These are phyloP conservation scores for Meloe dianella DNA, from an alignment of 2,888 invertebrate genomes.

Conservation along the genomic window DNA sequence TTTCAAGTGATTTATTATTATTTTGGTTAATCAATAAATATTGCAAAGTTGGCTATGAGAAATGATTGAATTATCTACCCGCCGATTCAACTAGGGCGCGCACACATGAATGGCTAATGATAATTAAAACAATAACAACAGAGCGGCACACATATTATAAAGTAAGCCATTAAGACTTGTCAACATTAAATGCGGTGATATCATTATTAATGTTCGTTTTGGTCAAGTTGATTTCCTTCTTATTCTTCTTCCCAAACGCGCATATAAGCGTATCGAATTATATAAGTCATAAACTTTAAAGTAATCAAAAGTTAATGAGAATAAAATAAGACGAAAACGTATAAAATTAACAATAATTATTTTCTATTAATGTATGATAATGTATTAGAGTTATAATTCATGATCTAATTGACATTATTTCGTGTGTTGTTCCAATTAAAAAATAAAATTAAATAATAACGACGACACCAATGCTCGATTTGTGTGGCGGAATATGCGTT, in stretches of 20 bases:
- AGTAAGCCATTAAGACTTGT: not conserved
- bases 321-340: not conserved
- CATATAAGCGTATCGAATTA: not conserved
- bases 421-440: not conserved
- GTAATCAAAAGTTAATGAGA: constrained; percentile 1
- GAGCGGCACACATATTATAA: not conserved
- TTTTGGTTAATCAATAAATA: too few relatives aligned
- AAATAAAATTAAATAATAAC: not conserved
- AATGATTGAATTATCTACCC: not conserved
- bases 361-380: not conserved
- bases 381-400: not conserved
- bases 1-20: not conserved
- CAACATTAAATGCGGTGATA: not conserved
- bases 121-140: not conserved
- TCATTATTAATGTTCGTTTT: not conserved
- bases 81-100: not conserved
- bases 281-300: not conserved
- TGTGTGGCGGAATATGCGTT: not conserved
- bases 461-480: not conserved
- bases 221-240: not conserved
- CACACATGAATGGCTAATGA: too few relatives aligned
- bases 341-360: not conserved
- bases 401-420: constrained; percentile 2
- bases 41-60: not conserved
- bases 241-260: not conserved